Conservation (phyloP, 2,888 invertebrate species). For the Gonocerus acuteangulatus region DNA sequence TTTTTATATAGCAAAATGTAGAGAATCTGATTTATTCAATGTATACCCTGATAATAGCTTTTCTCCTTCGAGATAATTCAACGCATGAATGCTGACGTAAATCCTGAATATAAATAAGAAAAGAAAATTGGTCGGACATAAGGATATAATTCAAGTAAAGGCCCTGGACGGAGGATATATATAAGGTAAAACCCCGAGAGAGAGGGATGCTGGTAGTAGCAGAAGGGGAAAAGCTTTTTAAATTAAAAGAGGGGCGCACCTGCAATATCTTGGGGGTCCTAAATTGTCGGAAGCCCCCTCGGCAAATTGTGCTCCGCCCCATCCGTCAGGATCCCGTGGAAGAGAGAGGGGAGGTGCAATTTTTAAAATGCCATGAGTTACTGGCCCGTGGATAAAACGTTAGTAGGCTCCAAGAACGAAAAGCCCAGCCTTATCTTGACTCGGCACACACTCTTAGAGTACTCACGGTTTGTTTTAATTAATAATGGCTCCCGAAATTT, state of each 20-base stretch:
- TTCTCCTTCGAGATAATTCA: no score
- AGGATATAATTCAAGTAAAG: neutral
- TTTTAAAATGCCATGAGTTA: constrained; percentile 26
- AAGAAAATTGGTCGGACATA: no score
- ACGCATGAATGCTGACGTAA: no score
- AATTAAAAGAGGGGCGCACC: constrained; percentile 16
- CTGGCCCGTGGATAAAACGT: constrained; percentile 31
- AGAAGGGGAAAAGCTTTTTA: constrained; percentile 10
- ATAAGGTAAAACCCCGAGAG: constrained; percentile 6
- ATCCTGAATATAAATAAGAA: no score
- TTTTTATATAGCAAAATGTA: no score
- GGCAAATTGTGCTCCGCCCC: constrained; percentile 29
- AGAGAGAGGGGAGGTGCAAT: constrained; percentile 3
- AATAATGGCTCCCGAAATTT: constrained; percentile 14
- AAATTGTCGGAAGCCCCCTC: constrained; percentile 8
- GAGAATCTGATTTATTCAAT: no score
- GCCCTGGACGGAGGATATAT: neutral
- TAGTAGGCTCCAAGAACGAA: constrained; percentile 36
- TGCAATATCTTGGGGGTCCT: constrained; percentile 23
- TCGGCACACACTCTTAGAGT: neutral
- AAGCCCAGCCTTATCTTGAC: constrained; percentile 3
- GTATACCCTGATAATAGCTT: no score
- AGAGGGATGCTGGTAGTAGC: constrained; percentile 1
- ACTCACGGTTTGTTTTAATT: constrained; percentile 11
- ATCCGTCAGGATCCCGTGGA: constrained; percentile 23